Conservation (phyloP, 2,113 vertebrate species). For the Syrrhaptes paradoxus region DNA sequence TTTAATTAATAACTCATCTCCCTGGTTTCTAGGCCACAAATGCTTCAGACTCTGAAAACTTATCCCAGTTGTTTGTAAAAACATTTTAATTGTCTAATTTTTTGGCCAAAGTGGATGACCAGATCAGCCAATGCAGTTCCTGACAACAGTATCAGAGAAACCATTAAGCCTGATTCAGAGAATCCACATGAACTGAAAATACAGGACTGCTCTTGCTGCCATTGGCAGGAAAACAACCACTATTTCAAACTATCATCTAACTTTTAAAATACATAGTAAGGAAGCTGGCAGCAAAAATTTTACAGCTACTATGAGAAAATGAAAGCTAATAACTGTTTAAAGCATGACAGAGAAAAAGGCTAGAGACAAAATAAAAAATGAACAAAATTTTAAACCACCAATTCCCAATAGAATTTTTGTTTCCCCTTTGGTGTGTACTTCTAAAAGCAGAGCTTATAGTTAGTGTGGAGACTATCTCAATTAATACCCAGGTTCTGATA, state of each 20-base stretch:
- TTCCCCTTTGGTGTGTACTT: not conserved
- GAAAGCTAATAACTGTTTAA: not conserved
- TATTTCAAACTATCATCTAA: not conserved
- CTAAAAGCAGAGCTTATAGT: not conserved
- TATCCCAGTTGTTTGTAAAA: not conserved
- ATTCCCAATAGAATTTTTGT: not conserved
- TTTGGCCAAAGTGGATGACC: not conserved
- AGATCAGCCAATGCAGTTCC: not conserved
- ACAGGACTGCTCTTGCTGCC: not conserved
- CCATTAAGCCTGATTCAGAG: not conserved
- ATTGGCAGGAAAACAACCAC: not conserved
- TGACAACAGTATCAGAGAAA: not conserved
- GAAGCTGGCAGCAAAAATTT: not conserved
- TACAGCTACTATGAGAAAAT: not conserved
- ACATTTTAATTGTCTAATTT: not conserved
- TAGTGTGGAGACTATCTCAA: not conserved
- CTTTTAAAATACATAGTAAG: not conserved
- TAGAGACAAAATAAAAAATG: not conserved
- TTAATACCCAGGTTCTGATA: not conserved
- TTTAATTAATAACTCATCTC: conserved; percentile 22
- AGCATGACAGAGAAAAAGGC: not conserved
- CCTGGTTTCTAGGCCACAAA: not conserved
- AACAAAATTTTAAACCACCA: not conserved
- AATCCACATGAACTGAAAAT: not conserved
- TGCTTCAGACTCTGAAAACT: not conserved